Evolutionary conservation across 1,140 invertebrate species (phyloP), one percentile per base, ranked within the genome.

Genomic region (Hycleus phaleratus): DNA sequence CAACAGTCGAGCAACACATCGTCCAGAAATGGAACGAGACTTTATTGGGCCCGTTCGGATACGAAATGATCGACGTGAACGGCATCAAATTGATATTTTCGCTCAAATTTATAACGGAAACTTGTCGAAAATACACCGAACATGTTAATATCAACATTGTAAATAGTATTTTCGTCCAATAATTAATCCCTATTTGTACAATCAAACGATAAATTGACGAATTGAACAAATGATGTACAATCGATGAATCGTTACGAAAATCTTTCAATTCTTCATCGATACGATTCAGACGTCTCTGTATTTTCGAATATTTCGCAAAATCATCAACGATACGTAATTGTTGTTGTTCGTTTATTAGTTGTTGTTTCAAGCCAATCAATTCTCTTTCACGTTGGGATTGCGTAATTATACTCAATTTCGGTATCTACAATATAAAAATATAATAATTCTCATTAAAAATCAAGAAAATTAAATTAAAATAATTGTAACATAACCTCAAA

Each of bases 21-120:
- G 66, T 57, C 71, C 71, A 72, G 56, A 71, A 67, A 64, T 71
- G 69, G 45, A 72, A 68, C 25, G 71, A 72, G n/a, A 72, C 66
- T 49, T 52, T 46, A 64, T 72, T 72, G 11, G 26, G 44, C 11
- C 64, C 66, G 60, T 68, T 68, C 45, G 71, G 69, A 64, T 66
- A 72, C 7, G 68, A 66, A 58, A 72, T 72, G n/a, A 72, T 25
- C 26, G 54, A 59, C 26, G 57, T 62, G 62, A 72, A 71, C 43
- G 71, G 71, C 10, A 45, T 62, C 42, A 72, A 58, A 63, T 71
- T 62, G 38, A 68, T 58, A 7, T 59, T 61, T 43, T 64, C 55
- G 25, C 65, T 61, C 7, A 72, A 56, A 57, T 62, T 56, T 24
- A 72, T 64, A 40, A 71, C 60, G 5, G 68, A 64, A 32, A 57